Evolutionary conservation across 2,888 invertebrate species (phyloP), one percentile per base, ranked within the genome.

Genomic region (Orchestes rusci): DNA sequence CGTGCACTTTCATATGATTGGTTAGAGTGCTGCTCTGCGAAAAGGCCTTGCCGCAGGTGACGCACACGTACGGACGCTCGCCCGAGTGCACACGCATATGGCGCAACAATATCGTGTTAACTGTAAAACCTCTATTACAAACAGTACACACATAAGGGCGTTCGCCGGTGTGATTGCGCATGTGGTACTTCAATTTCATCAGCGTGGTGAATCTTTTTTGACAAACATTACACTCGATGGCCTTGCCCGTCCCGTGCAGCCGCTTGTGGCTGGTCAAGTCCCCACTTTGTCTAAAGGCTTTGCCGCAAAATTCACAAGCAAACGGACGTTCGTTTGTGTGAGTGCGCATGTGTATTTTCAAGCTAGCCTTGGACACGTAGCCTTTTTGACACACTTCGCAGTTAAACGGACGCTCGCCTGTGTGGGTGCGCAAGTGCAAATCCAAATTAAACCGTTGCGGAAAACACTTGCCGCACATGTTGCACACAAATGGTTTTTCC

Each of bases 21-120:
- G 68, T 69, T 7, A 70, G 54, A 2, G 69, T 70, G 48, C 69
- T 70, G 1, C 68, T 69, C 49, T 69, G 69, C 2, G 69, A 69
- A 49, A 70, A 70, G 0, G 70, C 70, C 53, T 68, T 69, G 3
- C 69, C 69, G 41, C 69, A 69, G 8, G 66, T 69, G 4, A 69
- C 69, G 50, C 70, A 70, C 28, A 70, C 70, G 43, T 69, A 70
- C 0, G 70, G 70, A 16, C 70, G 53, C 51, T 70, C 70, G 7
- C 70, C 70, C 3, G 69, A 69, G 59, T 70, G 70, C 2, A 70
- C 70, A 5, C 70, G 58, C 69, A 70, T 69, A 44, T 69, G 70
- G 10, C 70, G 57, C 41, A 69, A 51, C 16, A 70, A 53, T 40
- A 70, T 70, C 3, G 70, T 69, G 50, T 70, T 70, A 1, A 70